Evolutionary conservation across 2,113 vertebrate genomes (phyloP).

Genomic region (Clarias macrocephalus): DNA sequence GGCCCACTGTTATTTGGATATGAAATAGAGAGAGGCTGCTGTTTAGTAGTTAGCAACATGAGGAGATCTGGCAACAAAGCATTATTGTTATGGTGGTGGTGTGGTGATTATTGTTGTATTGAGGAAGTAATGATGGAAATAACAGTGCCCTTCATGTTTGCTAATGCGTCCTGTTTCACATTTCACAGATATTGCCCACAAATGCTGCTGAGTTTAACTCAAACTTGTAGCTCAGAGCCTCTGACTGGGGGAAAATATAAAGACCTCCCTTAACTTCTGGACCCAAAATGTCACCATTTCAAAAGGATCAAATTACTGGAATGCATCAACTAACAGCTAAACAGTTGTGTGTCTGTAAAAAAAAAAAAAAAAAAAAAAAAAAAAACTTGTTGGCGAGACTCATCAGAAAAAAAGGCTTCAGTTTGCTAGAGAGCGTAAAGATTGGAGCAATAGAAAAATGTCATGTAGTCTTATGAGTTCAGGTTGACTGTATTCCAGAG

Average conservation of each 20-base stretch:
- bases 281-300: no score
- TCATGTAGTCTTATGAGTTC: no score
- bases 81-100: neutral
- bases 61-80: slow-evolving; percentile 21
- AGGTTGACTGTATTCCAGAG: no score
- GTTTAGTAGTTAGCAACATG: slow-evolving; percentile 19
- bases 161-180: neutral
- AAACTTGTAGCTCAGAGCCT: neutral
- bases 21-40: slow-evolving; percentile 25
- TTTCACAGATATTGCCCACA: neutral
- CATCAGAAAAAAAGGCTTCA: no score
- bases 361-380: no score
- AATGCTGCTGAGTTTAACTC: neutral
- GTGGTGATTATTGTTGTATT: neutral
- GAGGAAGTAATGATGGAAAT: slow-evolving; percentile 16
- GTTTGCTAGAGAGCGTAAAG: no score
- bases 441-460: no score
- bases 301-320: no score
- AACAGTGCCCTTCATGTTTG: neutral
- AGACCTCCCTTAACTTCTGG: no score
- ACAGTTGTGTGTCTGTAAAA: no score
- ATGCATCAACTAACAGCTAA: no score
- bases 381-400: no score
- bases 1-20: slow-evolving; percentile 36
- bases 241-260: neutral